A percentile compares a stretch with the other conserved stretches of the same genome.
Evolutionary conservation across 2,113 vertebrate genomes (phyloP).

Genomic region (Rhynchopsitta pachyrhyncha): DNA sequence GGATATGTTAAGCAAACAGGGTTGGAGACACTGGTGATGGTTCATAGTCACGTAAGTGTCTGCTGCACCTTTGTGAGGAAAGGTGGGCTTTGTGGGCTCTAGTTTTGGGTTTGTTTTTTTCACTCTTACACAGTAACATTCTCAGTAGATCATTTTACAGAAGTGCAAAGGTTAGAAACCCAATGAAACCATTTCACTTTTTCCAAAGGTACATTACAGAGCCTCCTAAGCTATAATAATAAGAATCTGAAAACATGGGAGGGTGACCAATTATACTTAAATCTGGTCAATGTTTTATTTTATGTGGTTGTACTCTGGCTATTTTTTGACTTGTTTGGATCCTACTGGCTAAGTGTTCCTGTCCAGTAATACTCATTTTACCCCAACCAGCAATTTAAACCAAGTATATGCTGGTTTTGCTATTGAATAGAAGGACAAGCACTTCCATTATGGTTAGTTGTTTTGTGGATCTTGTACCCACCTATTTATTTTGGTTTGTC

Average conservation of each 20-base stretch:
- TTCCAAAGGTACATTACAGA: conserved; percentile 27
- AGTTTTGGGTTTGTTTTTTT: neutral
- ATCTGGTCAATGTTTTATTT: conserved; percentile 72
- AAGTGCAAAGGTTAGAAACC: conserved; percentile 29
- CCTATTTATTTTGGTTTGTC: conserved; percentile 89
- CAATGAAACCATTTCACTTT: conserved; percentile 2
- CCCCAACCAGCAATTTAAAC: conserved; percentile 83
- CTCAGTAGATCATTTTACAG: conserved; percentile 18
- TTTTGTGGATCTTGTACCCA: conserved; percentile 84
- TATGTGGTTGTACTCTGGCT: conserved; percentile 78
- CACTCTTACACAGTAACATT: neutral
- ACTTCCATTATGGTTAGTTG: conserved; percentile 87
- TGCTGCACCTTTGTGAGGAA: neutral
- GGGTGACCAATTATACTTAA: conserved; percentile 73
- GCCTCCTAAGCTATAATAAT: conserved; percentile 47
- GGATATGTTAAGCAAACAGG: neutral
- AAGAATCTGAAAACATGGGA: conserved; percentile 64
- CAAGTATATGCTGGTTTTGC: conserved; percentile 82
- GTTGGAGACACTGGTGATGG: neutral
- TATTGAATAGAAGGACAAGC: conserved; percentile 77
- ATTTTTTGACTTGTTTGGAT: conserved; percentile 87
- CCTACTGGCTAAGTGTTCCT: conserved; percentile 69
- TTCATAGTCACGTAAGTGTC: neutral
- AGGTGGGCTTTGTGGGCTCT: neutral
- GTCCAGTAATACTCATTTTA: conserved; percentile 73